Evolutionary conservation across 2,888 invertebrate species (phyloP), one percentile per base, ranked within the genome.

Genomic region (Phalangium opilio): DNA sequence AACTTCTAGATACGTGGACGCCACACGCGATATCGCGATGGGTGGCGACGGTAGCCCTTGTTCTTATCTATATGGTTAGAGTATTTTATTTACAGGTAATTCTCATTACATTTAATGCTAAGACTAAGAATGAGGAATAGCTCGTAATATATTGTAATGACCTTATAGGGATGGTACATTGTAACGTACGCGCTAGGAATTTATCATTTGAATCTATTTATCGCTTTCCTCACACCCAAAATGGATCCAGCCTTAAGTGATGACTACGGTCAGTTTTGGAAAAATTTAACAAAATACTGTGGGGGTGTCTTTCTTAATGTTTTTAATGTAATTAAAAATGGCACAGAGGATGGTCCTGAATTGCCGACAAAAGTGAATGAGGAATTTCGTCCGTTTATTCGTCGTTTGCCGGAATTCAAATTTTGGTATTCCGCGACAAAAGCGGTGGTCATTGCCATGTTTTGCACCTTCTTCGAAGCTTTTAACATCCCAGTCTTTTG

Each of bases 401-500:
- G 78, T 50, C 77, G 98, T 60, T 71, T 99, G 64, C 98, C 98
- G 41, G 99, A 99, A 72, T 99, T 99, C 66, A 98, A 99, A 70
- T 99, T 99, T 70, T 96, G 96, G 96, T 81, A 95, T 60, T 91
- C 95, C 58, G 85, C 93, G 52, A 81, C 85, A 50, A 93, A 91
- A 67, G 91, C 95, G 59, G 90, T 95, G 35, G 58, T 89, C 11
- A 75, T 98, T 59, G 91, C 83, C 39, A 75, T 87, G 63, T 70
- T 79, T 58, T 93, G 91, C 71, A 98, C 98, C 50, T 85, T 93
- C 70, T 93, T 98, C 67, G 91, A 96, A 63, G 82, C 84, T 61
- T 91, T 96, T 70, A 93, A 99, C 74, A 83, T 99, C 68, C 98
- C 98, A 64, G 98, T 99, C 62, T 99, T 99, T 72, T 99, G 98